Evolutionary conservation across 2,888 invertebrate genomes (phyloP), one percentile per base, ranked within the genome.

Genomic region (Drosophila meridionalis): DNA sequence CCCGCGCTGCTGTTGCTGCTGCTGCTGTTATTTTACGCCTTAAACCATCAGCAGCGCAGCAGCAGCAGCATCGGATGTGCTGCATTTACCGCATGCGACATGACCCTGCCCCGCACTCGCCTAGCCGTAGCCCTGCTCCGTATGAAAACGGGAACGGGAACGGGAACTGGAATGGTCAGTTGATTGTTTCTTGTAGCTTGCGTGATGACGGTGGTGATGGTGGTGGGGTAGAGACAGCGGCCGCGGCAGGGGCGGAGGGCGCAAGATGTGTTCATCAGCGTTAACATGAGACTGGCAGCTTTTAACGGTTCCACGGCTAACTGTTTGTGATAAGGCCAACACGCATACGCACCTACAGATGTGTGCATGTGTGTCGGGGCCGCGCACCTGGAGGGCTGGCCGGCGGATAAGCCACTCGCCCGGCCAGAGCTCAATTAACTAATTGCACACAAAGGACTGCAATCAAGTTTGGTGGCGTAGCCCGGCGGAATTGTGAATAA

Each of bases 81-180:
- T 77, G 89, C 85, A 82, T 87, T 89, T 87, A 85, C 89, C 89
- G 80, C 89, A 77, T 76, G 87, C 87, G 87, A 89, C 83, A 80
- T 77, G 74, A 65, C 66, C 64, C 62, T 71, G 68, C 71, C 73
- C 62, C 80, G 20, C 53, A 26, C n/a, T 68, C 50, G 69, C 63
- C 68, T 62, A 42, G 40, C 47, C 72, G 45, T 43, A 50, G 47
- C 36, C 47, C 47, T 36, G 26, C 12, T 11, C n/a, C 30, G 11
- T 61, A 57, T 61, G 32, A 12, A n/a, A 30, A 55, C 8, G 43
- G 34, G 14, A 59, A 40, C 4, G 53, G 63, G 53, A 64, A 36
- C 1, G 50, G 58, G 56, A 52, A 48, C 57, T 32, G 72, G 61
- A 70, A 65, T 52, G 78, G 78, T 66, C 81, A 76, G 80, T 76